Percentiles rank a stretch among this genome's conserved stretches.
These are phyloP conservation scores for Dunckerocampus dactyliophorus DNA, from an alignment of 2,113 vertebrate species.

Conservation along the genomic window DNA sequence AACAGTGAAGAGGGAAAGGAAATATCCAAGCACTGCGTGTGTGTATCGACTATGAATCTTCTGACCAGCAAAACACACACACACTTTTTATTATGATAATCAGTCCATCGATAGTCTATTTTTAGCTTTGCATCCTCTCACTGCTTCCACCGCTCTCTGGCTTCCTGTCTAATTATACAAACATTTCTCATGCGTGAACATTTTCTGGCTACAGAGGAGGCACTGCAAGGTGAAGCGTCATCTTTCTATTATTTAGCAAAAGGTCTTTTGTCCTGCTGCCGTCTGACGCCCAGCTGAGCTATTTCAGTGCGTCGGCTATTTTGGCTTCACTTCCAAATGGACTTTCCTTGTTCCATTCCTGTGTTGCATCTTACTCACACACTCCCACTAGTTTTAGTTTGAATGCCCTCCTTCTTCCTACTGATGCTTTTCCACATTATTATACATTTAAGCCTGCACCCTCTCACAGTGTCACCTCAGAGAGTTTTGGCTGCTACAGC, in stretches of 20 bases:
- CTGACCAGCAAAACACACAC: slow-evolving; percentile 23
- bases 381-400: slow-evolving; percentile 24
- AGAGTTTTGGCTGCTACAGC: slow-evolving; percentile 31
- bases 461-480: slow-evolving; percentile 36
- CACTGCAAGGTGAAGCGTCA: slow-evolving; percentile 25
- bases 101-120: slow-evolving; percentile 56
- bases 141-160: slow-evolving; percentile 40
- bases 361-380: slow-evolving; percentile 25
- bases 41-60: slow-evolving; percentile 12
- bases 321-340: slow-evolving; percentile 64
- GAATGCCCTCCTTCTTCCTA: slow-evolving; percentile 23
- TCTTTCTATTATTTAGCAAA: slow-evolving; percentile 58
- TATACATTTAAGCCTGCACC: slow-evolving; percentile 44
- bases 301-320: slow-evolving; percentile 55
- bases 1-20: not conserved
- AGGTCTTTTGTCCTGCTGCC: slow-evolving; percentile 52
- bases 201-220: slow-evolving; percentile 23
- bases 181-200: slow-evolving; percentile 34
- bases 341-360: slow-evolving; percentile 67
- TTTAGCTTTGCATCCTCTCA: slow-evolving; percentile 45
- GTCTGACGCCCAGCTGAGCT: slow-evolving; percentile 48
- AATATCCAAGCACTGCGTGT: not conserved
- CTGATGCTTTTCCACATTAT: slow-evolving; percentile 12
- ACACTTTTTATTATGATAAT: slow-evolving; percentile 60
- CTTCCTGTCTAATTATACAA: slow-evolving; percentile 58